Base-by-base conservation (phyloP, 2,888 invertebrate species). In the Luperina nickerlii region DNA sequence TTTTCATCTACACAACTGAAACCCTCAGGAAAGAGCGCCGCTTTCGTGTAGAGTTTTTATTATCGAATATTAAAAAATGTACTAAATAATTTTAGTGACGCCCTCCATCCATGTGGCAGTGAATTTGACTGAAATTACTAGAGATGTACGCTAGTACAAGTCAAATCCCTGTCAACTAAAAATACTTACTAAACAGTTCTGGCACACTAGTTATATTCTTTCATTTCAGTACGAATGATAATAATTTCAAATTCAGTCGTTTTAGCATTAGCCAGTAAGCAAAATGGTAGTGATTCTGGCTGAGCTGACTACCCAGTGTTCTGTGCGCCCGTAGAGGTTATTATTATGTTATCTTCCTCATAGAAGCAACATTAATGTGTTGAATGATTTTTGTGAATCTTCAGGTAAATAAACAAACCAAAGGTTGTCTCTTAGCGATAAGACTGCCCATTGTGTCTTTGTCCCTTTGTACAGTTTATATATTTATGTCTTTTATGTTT, bases 41-140 rank as follows among this genome's bases (percentile, higher is more conserved):
- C 89, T 92, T 87, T 89, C 87, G 86, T 85, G 81, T 79, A 74
- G 38, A 90, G 88, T 91, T 81, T 76, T 89, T 91, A 90, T 90
- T 88, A 80, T 78, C 86, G 89, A 89, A 86, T 84, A 90, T 83
- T 76, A 79, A 83, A 48, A 79, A 63, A 66, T 66, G n/a, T 60
- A 66, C n/a, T 79, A 81, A 74, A 79, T 51, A 91, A 91, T 89
- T 92, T 92, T 90, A 93, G 89, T 92, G 89, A 94, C 95, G 93
- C 95, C 95, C 96, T 95, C 95, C 94, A 94, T 93, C 88, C 93
- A 92, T 91, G 90, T 92, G 92, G 93, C 93, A 93, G 92, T 90
- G 90, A 81, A 91, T 90, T 90, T 90, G 90, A 93, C 93, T 93
- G 92, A 89, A 78, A 42, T 51, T 48, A 81, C 68, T 79, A 85